phyloP scores from a whole-genome alignment of 2,797 vertebrate genomes.

The Buceros bicornis region DNA sequence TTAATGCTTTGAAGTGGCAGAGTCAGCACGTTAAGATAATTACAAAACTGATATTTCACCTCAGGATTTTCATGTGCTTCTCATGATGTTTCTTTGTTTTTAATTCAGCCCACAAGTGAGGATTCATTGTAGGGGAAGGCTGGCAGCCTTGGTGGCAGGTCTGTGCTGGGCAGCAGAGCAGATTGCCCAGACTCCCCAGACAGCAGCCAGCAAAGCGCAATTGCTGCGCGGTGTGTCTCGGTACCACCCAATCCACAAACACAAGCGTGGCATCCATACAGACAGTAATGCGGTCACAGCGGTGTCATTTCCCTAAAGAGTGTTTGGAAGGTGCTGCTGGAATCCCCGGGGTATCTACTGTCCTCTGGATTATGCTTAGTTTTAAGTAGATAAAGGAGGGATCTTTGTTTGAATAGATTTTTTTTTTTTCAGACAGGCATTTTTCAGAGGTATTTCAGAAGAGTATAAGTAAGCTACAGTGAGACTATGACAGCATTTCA shows the following conservation, averaged over 20 bases:
- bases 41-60: background rate
- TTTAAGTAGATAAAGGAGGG: background rate
- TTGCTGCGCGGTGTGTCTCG: fast-evolving
- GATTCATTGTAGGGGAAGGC: background rate
- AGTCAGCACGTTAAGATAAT: background rate
- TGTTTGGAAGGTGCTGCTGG: background rate
- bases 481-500: background rate
- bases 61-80: background rate
- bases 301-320: background rate
- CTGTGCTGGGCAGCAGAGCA: background rate
- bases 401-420: background rate
- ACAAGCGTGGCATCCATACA: fast-evolving
- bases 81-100: fast-evolving
- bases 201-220: background rate
- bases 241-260: fast-evolving
- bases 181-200: fast-evolving
- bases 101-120: background rate
- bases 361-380: too few species aligned
- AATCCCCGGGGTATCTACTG: background rate
- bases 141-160: background rate
- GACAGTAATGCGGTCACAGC: fast-evolving
- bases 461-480: background rate
- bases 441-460: background rate
- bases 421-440: background rate
- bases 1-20: background rate